Base-by-base conservation (phyloP, 1,140 invertebrate genomes). In the Mya arenaria region DNA sequence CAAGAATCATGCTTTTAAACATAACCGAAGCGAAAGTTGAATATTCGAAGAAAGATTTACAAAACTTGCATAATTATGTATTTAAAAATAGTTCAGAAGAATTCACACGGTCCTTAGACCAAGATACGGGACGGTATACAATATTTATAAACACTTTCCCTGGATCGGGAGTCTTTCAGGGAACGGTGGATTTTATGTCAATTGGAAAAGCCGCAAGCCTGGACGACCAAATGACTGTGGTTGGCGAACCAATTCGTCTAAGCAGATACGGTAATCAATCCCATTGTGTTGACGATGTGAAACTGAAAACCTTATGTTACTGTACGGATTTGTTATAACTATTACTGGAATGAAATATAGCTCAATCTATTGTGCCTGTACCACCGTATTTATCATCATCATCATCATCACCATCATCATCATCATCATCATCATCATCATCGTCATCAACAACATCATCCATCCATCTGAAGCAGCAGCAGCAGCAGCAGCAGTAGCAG, bases 151-250 rank as follows among this genome's bases (percentile, higher is more conserved):
- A 58, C n/a, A 89, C 88, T 0, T 25, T 52, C 4, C 91, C 91
- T 15, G 89, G 91, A 17, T 68, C 81, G 15, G 92, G 84, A 2
- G 32, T 87, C 28, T 90, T 92, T 71, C 91, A 93, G 68, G 90
- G 84, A 0, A 90, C 52, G 25, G 56, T 74, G 28, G 71, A 60
- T 37, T 60, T 37, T 39, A 56, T 23, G n/a, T 6, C 58, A 30
- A 39, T 34, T 13, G 60, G 56, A 39, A 37, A 15, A 30, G 13
- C 19, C 13, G 87, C 10, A 62, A 65, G 4, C 65, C n/a, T n/a
- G n/a, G n/a, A n/a, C n/a, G n/a, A n/a, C n/a, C n/a, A n/a, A n/a
- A 86, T 68, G 80, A 88, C 30, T 8, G 25, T 90, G 23, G 63
- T 87, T 0, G 90, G 89, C 10, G 89, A 90, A 41, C 86, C 91